Evolutionary conservation across 2,797 vertebrate species (phyloP).

Genomic region (Sphaeramia orbicularis): DNA sequence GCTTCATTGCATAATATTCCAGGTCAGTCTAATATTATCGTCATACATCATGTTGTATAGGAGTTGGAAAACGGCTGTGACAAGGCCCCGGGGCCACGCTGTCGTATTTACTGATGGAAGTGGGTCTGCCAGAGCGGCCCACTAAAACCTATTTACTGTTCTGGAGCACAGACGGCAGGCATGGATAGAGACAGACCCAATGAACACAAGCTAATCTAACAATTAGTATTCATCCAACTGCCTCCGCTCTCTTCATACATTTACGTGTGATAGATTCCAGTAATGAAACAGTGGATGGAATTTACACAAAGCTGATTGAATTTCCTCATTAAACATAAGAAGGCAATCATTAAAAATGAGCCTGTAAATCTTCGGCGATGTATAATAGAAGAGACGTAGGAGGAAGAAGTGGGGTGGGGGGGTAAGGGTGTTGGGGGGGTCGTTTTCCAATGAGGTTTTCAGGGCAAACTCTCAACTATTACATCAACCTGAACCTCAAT

Average conservation of each 20-base stretch:
- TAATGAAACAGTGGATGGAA: constrained; percentile 66
- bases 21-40: constrained; percentile 45
- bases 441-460: constrained; percentile 7
- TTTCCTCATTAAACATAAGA: constrained; percentile 62
- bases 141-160: constrained; percentile 61
- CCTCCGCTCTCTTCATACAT: constrained; percentile 32
- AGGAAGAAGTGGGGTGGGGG: too few relatives aligned
- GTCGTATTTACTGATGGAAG: constrained; percentile 67
- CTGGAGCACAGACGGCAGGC: constrained; percentile 31
- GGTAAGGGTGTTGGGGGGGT: too few relatives aligned
- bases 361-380: constrained; percentile 34
- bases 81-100: constrained; percentile 36
- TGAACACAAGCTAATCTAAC: constrained; percentile 42
- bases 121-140: constrained; percentile 43
- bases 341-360: constrained; percentile 56
- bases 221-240: constrained; percentile 62
- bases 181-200: neutral
- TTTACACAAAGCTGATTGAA: constrained; percentile 74
- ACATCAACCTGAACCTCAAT: constrained; percentile 7
- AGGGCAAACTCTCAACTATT: neutral
- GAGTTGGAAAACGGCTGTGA: constrained; percentile 45
- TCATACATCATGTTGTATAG: constrained; percentile 53
- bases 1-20: constrained; percentile 41
- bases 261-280: constrained; percentile 48
- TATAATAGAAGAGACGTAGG: constrained; percentile 19